These are phyloP conservation scores for Acleris literana DNA, from an alignment of 2,888 invertebrate species.

Conservation along the genomic window DNA sequence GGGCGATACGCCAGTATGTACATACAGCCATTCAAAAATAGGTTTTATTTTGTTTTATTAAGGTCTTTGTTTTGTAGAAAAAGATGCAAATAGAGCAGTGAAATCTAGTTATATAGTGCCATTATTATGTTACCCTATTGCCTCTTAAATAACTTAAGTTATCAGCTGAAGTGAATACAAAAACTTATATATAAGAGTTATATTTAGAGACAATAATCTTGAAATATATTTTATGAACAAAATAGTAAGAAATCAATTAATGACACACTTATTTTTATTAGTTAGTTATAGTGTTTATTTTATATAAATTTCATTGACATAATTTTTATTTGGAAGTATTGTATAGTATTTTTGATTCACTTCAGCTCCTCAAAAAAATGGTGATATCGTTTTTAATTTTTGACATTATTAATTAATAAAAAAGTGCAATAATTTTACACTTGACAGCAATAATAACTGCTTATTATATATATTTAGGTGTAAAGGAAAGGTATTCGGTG, in stretches of 20 bases:
- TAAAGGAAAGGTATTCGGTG: constrained; percentile 25
- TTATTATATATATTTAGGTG: constrained; percentile 24
- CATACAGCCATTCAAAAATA: too few relatives aligned
- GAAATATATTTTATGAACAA: too few relatives aligned
- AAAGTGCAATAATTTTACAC: constrained; percentile 34
- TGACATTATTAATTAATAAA: constrained; percentile 12
- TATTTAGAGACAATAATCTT: too few relatives aligned
- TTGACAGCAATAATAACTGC: constrained; percentile 31
- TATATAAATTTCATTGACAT: neutral
- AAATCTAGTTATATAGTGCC: constrained; percentile 43
- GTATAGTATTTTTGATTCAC: constrained; percentile 2
- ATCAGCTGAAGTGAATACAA: constrained; percentile 16
- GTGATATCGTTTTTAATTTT: constrained; percentile 32
- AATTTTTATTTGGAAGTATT: too few relatives aligned
- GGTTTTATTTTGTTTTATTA: neutral
- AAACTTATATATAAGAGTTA: neutral
- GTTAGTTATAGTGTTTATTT: too few relatives aligned
- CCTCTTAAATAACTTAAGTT: constrained; percentile 26
- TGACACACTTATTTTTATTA: too few relatives aligned
- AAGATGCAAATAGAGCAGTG: constrained; percentile 4
- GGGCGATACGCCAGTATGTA: too few relatives aligned
- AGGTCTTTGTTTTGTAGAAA: neutral
- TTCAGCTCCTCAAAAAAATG: constrained; percentile 20
- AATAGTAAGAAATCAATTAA: too few relatives aligned
- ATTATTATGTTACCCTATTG: constrained; percentile 39